Evolutionary conservation across 2,113 vertebrate species (phyloP), one percentile per base, ranked within the genome.

Genomic region (Toxotes chatareus): DNA sequence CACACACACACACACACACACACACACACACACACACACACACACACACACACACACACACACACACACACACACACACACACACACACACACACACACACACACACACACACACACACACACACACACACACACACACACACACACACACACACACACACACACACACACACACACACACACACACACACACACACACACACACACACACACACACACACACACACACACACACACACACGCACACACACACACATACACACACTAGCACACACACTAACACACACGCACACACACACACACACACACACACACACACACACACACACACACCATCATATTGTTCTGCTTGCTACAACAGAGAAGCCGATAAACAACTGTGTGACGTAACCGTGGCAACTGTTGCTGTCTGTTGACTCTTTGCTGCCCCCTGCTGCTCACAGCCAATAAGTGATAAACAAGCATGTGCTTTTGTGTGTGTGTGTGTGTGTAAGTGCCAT

Each of bases 311-410:
- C 79, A 23, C 79, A 57, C 34, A 59, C 36, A 55, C 23, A 55
- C 36, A 55, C 60, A 72, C 59, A 75, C 79, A 27, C 27, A 61
- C 55, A 7, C 21, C 38, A 32, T 70, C 83, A 84, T 70, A 80
- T 66, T 87, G 82, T 80, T 80, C 78, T 53, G 40, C 8, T 89
- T 67, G 66, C 82, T 86, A 92, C 85, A 91, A 93, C 90, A 77
- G 63, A 68, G 32, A 63, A 32, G 44, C 73, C 42, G 83, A 80
- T 88, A 90, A 90, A 87, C 78, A 85, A 87, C 76, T 42, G 71
- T 73, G 81, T 93, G 91, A 91, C 34, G 86, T 85, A 84, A 88
- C 70, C 34, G 46, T 83, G 71, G 60, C 67, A 64, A 83, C 76
- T 2, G 17, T 10, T n/a, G 64, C 32, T 46, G 40, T 65, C 19